Evolutionary conservation across 2,113 vertebrate genomes (phyloP), one percentile per base, ranked within the genome.

Genomic region (Calyptommatus sinebrachiatus): DNA sequence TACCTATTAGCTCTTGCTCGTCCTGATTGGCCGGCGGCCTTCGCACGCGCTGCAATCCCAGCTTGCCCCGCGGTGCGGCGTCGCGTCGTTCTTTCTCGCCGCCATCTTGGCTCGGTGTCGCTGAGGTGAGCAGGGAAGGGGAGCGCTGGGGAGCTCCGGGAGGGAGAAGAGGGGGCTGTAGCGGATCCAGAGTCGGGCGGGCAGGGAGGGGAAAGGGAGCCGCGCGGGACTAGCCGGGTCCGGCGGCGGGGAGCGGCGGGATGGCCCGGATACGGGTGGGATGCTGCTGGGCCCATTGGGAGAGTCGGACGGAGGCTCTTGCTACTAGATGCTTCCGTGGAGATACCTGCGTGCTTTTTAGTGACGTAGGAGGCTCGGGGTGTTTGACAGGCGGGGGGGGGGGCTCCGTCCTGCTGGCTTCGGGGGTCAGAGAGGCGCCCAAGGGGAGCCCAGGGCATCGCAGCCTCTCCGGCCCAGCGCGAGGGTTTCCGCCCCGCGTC

Each of bases 91-190:
- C 78, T 75, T 81, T 81, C 66, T 26, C 50, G n/a, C 66, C 53
- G 79, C 73, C 79, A 81, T 76, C 66, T 81, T 81, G 72, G 73
- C 50, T 18, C 35, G 72, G 72, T n/a, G 79, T 10, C 7, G 79
- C 21, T 46, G 73, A 75, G 79, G 79, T 81, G 73, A 81, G 35
- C 4, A 1, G 66, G 21, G 16, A 11, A 7, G 20, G 9, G 26
- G 12, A 1, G 20, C 2, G 9, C 24, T 1, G 29, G 11, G 72
- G 2, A 41, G 24, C 26, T 3, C 20, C 4, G 0, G 48, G 35
- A 5, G 29, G 11, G 3, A 16, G 9, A 18, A 29, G 24, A 1
- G 4, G 21, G 16, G 24, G 31, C 4, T 1, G 26, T 6, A 29
- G 29, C 48, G 20, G 62, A 18, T 28, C 18, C 76, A 26, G 31